These are phyloP conservation scores for Platycercus adscitus DNA, from an alignment of 2,113 vertebrate species.

Conservation along the genomic window DNA sequence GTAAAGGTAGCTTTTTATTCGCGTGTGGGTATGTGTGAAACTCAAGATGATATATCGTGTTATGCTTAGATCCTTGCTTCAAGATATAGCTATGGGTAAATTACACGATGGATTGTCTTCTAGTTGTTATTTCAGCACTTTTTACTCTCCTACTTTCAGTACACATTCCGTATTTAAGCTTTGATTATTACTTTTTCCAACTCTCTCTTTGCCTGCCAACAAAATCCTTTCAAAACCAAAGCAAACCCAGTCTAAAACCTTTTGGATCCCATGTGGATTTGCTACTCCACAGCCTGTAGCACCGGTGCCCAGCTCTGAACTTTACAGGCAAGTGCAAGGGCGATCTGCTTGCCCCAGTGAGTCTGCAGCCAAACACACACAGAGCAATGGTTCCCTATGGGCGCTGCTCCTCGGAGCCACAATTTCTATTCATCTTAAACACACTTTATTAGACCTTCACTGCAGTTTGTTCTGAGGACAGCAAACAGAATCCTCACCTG, in stretches of 20 bases:
- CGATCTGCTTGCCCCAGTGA: neutral
- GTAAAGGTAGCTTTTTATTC: neutral
- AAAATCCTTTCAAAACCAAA: neutral
- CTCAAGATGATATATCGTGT: neutral
- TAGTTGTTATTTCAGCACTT: neutral
- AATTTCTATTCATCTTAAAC: neutral
- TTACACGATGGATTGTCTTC: neutral
- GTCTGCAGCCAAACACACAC: neutral
- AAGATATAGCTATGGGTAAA: neutral
- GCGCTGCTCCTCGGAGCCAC: neutral
- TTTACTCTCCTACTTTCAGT: neutral
- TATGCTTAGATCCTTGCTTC: neutral
- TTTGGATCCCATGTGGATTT: neutral
- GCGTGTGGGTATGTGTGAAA: accelerated
- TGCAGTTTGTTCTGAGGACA: neutral
- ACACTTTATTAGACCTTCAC: conserved; percentile 6
- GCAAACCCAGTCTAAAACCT: neutral
- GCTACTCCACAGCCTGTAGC: accelerated
- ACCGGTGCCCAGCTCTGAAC: neutral
- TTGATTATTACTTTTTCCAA: neutral
- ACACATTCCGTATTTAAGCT: neutral
- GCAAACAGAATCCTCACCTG: neutral
- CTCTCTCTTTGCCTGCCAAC: neutral
- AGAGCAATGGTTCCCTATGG: neutral
- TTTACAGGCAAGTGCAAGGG: neutral